Evolutionary conservation across 2,113 vertebrate genomes (phyloP), one percentile per base, ranked within the genome.

Genomic region (Clupea harengus): DNA sequence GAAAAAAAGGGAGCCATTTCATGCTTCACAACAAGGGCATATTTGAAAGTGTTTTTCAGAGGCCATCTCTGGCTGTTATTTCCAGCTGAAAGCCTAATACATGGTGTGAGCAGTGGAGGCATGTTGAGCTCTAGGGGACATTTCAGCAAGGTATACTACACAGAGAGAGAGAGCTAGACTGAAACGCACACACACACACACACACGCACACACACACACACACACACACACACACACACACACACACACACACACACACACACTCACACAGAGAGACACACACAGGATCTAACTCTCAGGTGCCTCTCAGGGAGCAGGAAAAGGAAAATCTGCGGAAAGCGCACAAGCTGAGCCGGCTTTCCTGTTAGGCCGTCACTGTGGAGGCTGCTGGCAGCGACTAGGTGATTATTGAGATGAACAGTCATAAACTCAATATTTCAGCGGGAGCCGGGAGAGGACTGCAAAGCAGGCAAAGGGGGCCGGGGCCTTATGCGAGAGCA

Each of bases 321-420:
- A 72, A 13, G 72, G 28, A 78, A 78, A 78, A 86, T 84, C 81
- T 89, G 89, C 88, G 85, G 89, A 89, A 80, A 89, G 87, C 87
- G 85, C 90, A 89, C 87, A 89, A 86, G 82, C 85, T 88, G 91
- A 92, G 92, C 91, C 89, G 60, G 82, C 83, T 84, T 89, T 91
- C 90, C 88, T 85, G 88, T 92, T 91, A 86, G 88, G 87, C 85
- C 67, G 67, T 85, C 81, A 88, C 91, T 83, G 82, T 82, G 52
- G 82, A 85, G 91, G 83, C 92, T 89, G 86, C 85, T 20, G 86
- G 89, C 89, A 92, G 89, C 86, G 90, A 45, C 75, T 32, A 90
- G 91, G 93, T 95, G 92, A 95, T 95, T 94, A 95, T 93, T 93
- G 91, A 94, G 92, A 95, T 94, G 92, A 95, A 92, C 86, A 83